Evolutionary conservation across 23 tunicate species (phyloP).

Genomic region (Halocynthia roretzi): DNA sequence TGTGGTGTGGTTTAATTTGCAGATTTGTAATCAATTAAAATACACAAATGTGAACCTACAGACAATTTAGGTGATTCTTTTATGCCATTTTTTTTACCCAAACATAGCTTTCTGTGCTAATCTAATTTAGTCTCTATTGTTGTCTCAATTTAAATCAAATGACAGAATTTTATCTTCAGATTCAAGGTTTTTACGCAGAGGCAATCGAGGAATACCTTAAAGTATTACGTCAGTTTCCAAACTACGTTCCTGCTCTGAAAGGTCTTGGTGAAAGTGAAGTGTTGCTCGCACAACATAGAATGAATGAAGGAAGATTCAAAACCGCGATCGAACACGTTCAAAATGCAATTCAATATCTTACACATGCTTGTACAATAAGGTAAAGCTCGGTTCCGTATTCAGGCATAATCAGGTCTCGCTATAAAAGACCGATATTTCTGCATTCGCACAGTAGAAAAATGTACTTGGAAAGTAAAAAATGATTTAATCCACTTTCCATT

Average conservation of each 20-base stretch:
- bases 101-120: no score
- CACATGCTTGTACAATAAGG: conserved; percentile 32
- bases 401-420: no score
- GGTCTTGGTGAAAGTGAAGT: conserved; percentile 73
- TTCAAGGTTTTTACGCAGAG: conserved; percentile 39
- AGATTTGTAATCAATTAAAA: no score
- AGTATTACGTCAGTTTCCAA: conserved; percentile 26
- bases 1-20: no score
- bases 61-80: no score
- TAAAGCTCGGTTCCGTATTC: neutral
- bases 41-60: no score
- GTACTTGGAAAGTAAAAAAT: neutral
- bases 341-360: conserved; percentile 28
- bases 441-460: no score
- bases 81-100: no score
- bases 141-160: no score
- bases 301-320: conserved; percentile 58
- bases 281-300: conserved; percentile 36
- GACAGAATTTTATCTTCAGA: neutral
- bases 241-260: conserved; percentile 78
- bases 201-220: conserved; percentile 48
- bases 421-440: no score
- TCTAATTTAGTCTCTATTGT: no score
- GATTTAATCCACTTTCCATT: no score
- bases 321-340: conserved; percentile 49